Base-by-base conservation (phyloP, 2,797 vertebrate species). In the Poecilia gillii region DNA sequence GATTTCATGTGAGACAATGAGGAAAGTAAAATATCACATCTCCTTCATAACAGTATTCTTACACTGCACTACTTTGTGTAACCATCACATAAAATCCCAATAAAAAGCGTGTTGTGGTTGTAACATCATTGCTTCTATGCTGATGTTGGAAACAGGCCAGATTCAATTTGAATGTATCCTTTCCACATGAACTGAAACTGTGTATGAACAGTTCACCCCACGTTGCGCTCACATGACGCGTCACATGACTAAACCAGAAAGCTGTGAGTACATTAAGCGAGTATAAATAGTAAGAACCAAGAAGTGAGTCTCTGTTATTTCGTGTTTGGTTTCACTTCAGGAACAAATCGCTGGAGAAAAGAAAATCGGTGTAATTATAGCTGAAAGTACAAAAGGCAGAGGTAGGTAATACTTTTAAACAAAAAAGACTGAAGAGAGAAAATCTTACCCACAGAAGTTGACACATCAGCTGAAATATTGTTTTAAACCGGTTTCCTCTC, bases 401-500 rank as follows among this genome's bases (percentile, higher is more conserved):
- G 1, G 16, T 4, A 20, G 16, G 43, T 18, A 11, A 36, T 25
- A 5, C 31, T 2, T 68, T 43, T 0, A 3, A 4, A 51, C 20
- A 73, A 7, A 7, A 36, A 53, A 36, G 6, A 51, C 8, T 49
- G 14, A 47, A 53, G 9, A 51, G 47, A 16, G 33, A 4, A 31
- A 13, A 55, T 14, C 91, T 55, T 81, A 92, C 89, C 87, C 83
- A 87, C 20, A 88, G 51, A 55, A 92, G 66, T 5, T 89, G 89
- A 66, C 64, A 81, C 1, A 23, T 20, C 8, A 86, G 5, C 11
- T 82, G 85, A 3, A 91, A 75, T 0, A 6, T 0, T 6, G 71
- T 77, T 73, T 74, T 90, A 0, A 81, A 14, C n/a, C 36, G 16
- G 1, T 46, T 83, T 74, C 68, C 82, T 14, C 74, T 89, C 25